Evolutionary conservation across 2,113 vertebrate genomes (phyloP), one percentile per base, ranked within the genome.

Genomic region (Monopterus albus): DNA sequence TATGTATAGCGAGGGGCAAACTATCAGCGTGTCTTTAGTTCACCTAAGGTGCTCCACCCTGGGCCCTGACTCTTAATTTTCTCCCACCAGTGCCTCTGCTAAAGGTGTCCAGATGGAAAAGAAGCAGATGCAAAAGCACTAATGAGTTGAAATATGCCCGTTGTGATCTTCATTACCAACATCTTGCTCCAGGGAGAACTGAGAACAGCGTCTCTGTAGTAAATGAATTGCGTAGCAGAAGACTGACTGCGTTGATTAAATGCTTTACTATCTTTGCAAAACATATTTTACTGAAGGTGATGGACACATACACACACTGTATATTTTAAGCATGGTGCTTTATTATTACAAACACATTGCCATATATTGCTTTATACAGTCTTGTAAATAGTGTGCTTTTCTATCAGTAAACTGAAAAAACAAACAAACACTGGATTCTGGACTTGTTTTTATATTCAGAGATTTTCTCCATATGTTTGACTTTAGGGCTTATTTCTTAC

Each of bases 271-370:
- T 39, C 13, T 56, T 17, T 49, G 29, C 33, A 25, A 20, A n/a
- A n/a, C n/a, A n/a, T 29, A 17, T 65, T 57, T 25, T 45, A 17
- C 57, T 46, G 1, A 78, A 62, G 23, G 21, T 25, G 23, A 40
- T 52, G 10, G 38, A 55, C 23, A 14, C 28, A 35, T 20, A 43
- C 12, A 38, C 2, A 62, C 17, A 13, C 23, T 4, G 28, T 29
- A 23, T 55, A 56, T 70, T 82, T 88, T 63, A 67, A 78, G 75
- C 58, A 45, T 71, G 57, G 80, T 86, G 80, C 85, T 92, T 92
- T 92, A 92, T 90, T 91, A 79, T 82, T 83, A 85, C 82, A 91
- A 84, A 89, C 77, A 84, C 73, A 71, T 63, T 64, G 63, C 78
- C 73, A 84, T 81, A 82, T 87, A 91, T 88, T 90, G 87, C 86